phyloP scores from a whole-genome alignment of 2,797 vertebrate genomes.

The Simalia tracyae region DNA sequence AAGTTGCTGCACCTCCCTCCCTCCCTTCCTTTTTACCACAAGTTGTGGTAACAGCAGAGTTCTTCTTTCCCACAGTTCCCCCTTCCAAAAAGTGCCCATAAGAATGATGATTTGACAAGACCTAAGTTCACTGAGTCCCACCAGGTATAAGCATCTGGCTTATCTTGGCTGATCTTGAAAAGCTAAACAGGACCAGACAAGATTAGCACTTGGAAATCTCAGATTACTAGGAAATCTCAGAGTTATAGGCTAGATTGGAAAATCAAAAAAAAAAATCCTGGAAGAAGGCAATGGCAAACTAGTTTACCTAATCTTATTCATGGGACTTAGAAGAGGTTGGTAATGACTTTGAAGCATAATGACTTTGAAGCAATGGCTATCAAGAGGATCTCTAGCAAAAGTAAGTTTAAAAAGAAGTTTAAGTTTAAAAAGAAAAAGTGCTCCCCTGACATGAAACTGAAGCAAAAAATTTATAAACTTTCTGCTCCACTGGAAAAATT shows the following conservation, averaged over 20 bases:
- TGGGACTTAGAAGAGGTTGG: too few species aligned
- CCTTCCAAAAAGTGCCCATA: background rate
- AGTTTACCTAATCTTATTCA: background rate
- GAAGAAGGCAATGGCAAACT: background rate
- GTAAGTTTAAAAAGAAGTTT: background rate
- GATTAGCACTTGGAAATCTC: too few species aligned
- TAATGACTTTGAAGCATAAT: background rate
- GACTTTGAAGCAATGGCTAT: background rate
- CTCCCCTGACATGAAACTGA: background rate
- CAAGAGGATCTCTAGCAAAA: background rate
- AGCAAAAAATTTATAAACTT: background rate
- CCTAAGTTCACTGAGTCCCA: too few species aligned
- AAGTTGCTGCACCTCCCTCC: background rate
- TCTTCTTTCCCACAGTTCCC: background rate
- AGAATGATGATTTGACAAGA: background rate
- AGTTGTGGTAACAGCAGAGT: background rate
- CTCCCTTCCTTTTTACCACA: background rate
- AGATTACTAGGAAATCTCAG: too few species aligned
- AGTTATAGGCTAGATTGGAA: too few species aligned
- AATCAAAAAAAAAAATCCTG: background rate
- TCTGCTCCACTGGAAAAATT: background rate
- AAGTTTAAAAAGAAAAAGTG: background rate
- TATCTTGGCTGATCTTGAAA: too few species aligned
- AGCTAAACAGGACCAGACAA: too few species aligned
- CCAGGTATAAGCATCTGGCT: too few species aligned